Evolutionary conservation across 2,797 vertebrate genomes (phyloP).

Genomic region (Tangara arthus): DNA sequence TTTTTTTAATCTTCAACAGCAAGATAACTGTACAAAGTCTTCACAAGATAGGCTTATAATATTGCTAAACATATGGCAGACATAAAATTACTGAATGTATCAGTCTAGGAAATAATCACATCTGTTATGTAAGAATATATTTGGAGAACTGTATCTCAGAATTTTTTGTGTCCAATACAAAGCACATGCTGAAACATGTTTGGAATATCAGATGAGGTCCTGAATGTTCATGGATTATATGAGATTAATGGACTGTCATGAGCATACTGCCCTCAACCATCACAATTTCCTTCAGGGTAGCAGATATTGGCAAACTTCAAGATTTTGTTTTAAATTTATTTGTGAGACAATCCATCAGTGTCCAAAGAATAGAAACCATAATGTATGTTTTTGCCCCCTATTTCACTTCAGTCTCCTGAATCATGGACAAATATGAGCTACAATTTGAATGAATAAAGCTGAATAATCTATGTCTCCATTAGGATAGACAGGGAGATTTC

Average conservation of each 20-base stretch:
- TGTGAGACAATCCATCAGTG: neutral
- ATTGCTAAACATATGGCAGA: constrained; percentile 17
- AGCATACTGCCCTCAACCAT: neutral
- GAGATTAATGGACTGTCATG: neutral
- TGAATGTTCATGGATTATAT: neutral
- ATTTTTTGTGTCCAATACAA: neutral
- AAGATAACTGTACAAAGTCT: neutral
- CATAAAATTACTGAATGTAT: neutral
- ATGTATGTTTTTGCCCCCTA: neutral
- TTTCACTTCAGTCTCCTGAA: neutral
- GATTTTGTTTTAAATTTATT: neutral
- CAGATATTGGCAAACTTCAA: neutral
- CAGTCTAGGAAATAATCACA: neutral
- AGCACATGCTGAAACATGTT: neutral
- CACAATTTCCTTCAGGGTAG: neutral
- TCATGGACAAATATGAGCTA: neutral
- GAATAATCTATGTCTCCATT: neutral
- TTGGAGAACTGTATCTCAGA: neutral
- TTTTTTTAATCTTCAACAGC: neutral
- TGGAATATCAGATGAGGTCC: neutral
- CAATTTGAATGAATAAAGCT: neutral
- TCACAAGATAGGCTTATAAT: neutral
- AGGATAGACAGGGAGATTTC: neutral
- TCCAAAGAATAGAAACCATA: neutral
- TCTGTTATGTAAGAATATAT: neutral